Base-by-base conservation (phyloP, 2,113 vertebrate genomes). In the Actinemys pallida region DNA sequence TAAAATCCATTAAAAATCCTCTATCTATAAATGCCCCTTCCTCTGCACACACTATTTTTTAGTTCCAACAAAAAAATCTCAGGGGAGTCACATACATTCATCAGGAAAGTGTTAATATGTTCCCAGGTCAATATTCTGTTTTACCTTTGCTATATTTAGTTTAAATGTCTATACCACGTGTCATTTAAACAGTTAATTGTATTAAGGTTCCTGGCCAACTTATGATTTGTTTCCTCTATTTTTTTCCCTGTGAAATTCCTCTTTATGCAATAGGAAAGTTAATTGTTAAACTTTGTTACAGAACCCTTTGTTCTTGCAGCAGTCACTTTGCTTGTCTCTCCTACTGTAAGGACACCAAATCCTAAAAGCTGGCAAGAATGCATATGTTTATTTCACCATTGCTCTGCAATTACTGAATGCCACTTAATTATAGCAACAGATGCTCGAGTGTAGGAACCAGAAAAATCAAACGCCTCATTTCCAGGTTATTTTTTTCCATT, bases 391-490 rank as follows among this genome's bases (percentile, higher is more conserved):
- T 99, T 99, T 99, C 99, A 99, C 99, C 98, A 99, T 99, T 99
- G 98, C 99, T 99, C 98, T 98, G 99, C 99, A 99, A 99, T 99
- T 99, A 99, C 99, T 99, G 99, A 99, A 99, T 99, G 99, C 99
- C 99, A 99, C 99, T 99, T 99, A 99, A 99, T 99, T 99, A 99
- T 99, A 99, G 99, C 99, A 99, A 99, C 99, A 99, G 99, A 99
- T 99, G 98, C 99, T 99, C 98, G 98, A 99, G 99, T 99, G 99
- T 99, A 99, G 99, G 99, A 99, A 99, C 99, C 98, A 98, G 98
- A 98, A 99, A 99, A 99, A 99, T 99, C 98, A 99, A 99, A 99
- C 96, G 98, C 99, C 99, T 99, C 99, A 99, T 99, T 99, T 99
- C 99, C 99, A 99, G 99, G 99, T 99, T 99, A 99, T 99, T 99